Evolutionary conservation across 2,797 vertebrate genomes (phyloP).

Genomic region (Apodemus agrarius): DNA sequence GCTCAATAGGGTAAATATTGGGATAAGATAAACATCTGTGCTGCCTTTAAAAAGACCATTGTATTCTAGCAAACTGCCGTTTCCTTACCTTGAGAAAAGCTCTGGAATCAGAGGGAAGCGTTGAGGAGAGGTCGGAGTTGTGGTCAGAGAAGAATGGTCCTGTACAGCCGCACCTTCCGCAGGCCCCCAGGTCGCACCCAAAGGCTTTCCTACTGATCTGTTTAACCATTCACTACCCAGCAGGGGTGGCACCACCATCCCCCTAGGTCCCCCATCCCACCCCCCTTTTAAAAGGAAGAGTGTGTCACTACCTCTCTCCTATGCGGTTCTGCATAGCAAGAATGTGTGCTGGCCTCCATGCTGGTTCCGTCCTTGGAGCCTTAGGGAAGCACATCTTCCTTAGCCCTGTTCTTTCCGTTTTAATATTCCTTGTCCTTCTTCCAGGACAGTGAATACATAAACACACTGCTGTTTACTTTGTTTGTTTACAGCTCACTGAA

Average conservation of each 20-base stretch:
- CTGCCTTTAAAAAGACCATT: constrained; percentile 79
- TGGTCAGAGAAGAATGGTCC: background rate
- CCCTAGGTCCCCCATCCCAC: background rate
- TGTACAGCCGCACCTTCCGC: background rate
- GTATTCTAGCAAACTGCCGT: constrained; percentile 73
- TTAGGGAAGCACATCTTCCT: background rate
- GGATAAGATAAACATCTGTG: constrained; percentile 80
- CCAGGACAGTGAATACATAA: background rate
- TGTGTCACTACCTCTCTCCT: background rate
- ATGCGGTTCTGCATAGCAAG: background rate
- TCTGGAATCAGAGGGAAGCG: constrained; percentile 44
- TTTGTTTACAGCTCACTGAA: background rate
- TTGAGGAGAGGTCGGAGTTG: background rate
- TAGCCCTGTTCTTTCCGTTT: background rate
- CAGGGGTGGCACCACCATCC: background rate
- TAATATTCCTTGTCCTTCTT: background rate
- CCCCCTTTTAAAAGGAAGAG: background rate
- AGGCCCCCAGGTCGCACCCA: background rate
- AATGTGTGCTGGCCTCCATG: background rate
- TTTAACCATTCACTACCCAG: background rate
- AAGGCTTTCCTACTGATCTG: background rate
- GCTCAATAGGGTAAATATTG: constrained; percentile 81
- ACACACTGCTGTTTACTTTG: background rate
- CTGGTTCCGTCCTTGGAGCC: background rate
- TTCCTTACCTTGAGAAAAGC: constrained; percentile 71